Conservation (phyloP, 2,888 invertebrate genomes). For the Campoletis raptor region DNA sequence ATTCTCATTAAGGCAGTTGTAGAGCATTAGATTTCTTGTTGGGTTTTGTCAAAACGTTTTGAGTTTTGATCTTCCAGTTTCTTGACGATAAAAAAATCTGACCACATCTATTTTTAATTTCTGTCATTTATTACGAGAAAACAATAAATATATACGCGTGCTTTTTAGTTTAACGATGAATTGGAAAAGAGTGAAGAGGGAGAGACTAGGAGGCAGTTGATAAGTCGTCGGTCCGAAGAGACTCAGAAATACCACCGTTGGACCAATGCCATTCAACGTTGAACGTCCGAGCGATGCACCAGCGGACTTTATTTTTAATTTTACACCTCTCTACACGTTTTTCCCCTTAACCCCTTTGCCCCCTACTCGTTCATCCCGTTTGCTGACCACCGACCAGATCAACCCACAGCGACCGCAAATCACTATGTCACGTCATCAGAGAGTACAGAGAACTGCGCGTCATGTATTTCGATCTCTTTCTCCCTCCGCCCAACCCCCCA, state of each 20-base stretch:
- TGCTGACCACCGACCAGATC: constrained; percentile 51
- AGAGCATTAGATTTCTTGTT: neutral
- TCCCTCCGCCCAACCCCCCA: neutral
- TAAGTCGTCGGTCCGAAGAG: constrained; percentile 47
- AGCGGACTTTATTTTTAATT: constrained; percentile 72
- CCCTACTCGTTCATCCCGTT: constrained; percentile 12
- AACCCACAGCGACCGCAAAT: constrained; percentile 44
- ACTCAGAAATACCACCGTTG: constrained; percentile 67
- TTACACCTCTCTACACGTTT: constrained; percentile 58
- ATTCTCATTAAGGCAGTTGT: neutral
- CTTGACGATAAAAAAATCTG: neutral
- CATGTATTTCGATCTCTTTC: constrained; percentile 22
- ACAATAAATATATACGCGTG: neutral
- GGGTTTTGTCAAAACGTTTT: neutral
- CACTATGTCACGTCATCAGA: constrained; percentile 37
- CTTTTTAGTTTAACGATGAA: neutral
- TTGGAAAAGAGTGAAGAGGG: neutral
- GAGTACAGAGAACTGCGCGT: constrained; percentile 52
- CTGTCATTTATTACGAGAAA: too few relatives aligned
- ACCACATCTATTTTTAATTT: neutral
- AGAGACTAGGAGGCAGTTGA: constrained; percentile 16
- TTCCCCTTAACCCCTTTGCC: neutral
- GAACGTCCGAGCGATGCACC: constrained; percentile 72
- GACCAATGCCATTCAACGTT: constrained; percentile 73
- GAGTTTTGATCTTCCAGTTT: neutral